Evolutionary conservation across 2,113 vertebrate species (phyloP).

Genomic region (Cairina moschata): DNA sequence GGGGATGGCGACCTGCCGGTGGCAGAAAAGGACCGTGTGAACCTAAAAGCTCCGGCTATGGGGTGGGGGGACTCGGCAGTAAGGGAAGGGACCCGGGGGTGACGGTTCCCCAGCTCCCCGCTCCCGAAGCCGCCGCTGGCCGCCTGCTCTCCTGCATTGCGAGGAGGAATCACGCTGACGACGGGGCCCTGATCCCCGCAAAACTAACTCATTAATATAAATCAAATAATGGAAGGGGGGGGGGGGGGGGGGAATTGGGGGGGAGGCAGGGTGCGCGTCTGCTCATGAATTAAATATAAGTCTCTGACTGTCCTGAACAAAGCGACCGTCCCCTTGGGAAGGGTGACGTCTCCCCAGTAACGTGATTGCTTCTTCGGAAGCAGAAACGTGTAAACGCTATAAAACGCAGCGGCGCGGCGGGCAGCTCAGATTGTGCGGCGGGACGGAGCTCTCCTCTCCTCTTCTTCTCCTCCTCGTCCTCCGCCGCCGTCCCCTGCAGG

Average conservation of each 20-base stretch:
- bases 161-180: background rate
- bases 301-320: conserved; percentile 73
- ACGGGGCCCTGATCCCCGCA: background rate
- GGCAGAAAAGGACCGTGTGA: no score
- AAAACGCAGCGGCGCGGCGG: conserved; percentile 79
- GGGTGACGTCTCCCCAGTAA: conserved; percentile 88
- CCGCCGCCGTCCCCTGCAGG: background rate
- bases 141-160: background rate
- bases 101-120: no score
- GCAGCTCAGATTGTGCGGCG: conserved; percentile 69
- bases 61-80: no score
- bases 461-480: background rate
- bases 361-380: conserved; percentile 78
- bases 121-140: background rate
- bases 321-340: conserved; percentile 79
- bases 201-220: conserved; percentile 65
- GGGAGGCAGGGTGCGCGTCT: background rate
- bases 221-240: conserved; percentile 36
- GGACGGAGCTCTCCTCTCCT: conserved; percentile 38
- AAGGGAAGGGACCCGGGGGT: no score
- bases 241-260: background rate
- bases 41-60: no score
- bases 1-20: background rate
- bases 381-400: conserved; percentile 82
- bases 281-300: conserved; percentile 76